phyloP scores from a whole-genome alignment of 2,113 vertebrate genomes.

The Monopterus albus region DNA sequence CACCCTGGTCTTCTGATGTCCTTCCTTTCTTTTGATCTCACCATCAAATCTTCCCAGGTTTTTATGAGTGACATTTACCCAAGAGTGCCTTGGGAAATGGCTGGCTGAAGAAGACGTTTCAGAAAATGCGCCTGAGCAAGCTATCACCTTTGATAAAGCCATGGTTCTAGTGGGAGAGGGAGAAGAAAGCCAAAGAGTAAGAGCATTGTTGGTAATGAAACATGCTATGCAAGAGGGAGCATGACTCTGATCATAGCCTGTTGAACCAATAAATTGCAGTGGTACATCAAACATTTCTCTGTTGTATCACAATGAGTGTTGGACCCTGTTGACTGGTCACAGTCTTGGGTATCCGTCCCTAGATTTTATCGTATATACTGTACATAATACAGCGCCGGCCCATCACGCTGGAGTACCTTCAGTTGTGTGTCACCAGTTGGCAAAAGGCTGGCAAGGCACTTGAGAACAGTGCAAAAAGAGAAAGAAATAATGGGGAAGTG shows the following conservation, averaged over 20 bases:
- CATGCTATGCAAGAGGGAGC: slow-evolving; percentile 62
- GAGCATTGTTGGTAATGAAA: slow-evolving; percentile 75
- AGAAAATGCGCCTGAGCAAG: slow-evolving; percentile 80
- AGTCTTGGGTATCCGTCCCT: slow-evolving; percentile 62
- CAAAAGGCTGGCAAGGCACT: slow-evolving; percentile 50
- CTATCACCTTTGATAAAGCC: slow-evolving; percentile 82
- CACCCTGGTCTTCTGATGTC: slow-evolving; percentile 54
- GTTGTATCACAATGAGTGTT: slow-evolving; percentile 41
- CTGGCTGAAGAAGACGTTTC: slow-evolving; percentile 77
- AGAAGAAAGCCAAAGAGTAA: slow-evolving; percentile 71
- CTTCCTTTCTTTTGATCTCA: slow-evolving; percentile 82
- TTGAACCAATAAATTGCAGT: slow-evolving; percentile 63
- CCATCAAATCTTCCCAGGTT: slow-evolving; percentile 77
- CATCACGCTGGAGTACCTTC: slow-evolving; percentile 63
- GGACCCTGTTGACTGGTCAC: slow-evolving; percentile 64
- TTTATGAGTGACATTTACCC: slow-evolving; percentile 77
- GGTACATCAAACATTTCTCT: slow-evolving; percentile 62
- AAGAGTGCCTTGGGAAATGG: slow-evolving; percentile 71
- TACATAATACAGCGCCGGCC: slow-evolving; percentile 56
- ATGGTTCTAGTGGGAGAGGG: slow-evolving; percentile 62
- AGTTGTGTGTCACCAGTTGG: slow-evolving; percentile 67
- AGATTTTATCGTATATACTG: slow-evolving; percentile 52
- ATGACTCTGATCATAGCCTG: slow-evolving; percentile 69
- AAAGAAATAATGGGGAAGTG: slow-evolving; percentile 55
- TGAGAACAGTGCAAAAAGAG: slow-evolving; percentile 27